Conservation (phyloP, 2,113 vertebrate species). For the Myotis davidii region DNA sequence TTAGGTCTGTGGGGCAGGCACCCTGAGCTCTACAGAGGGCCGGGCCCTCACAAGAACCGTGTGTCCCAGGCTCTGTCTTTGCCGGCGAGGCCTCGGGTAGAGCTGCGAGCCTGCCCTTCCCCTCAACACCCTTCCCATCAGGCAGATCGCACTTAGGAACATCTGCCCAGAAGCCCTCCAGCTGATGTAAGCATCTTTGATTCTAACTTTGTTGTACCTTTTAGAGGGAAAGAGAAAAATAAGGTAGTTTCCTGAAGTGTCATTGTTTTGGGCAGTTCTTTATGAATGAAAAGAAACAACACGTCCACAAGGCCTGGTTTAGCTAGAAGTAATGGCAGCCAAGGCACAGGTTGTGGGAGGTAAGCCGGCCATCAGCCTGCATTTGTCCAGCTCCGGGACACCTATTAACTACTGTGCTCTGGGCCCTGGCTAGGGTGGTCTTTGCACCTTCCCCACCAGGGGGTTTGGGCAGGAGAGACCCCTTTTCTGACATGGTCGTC, state of each 20-base stretch:
- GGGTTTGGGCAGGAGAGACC: not conserved
- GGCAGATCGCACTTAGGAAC: not conserved
- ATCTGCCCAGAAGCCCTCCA: not conserved
- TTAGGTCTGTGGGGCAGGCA: too few relatives aligned
- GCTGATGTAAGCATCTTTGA: not conserved
- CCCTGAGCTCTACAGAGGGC: not conserved
- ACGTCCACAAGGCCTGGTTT: slow-evolving; percentile 62
- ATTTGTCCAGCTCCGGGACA: slow-evolving; percentile 45
- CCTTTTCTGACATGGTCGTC: not conserved
- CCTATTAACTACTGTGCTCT: slow-evolving; percentile 36
- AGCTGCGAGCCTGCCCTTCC: fast-evolving
- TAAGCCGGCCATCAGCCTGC: slow-evolving; percentile 53
- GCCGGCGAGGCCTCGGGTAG: fast-evolving
- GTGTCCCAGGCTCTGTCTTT: not conserved
- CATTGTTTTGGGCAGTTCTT: slow-evolving; percentile 79
- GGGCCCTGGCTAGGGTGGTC: not conserved
- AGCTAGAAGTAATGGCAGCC: slow-evolving; percentile 45
- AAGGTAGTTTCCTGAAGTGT: slow-evolving; percentile 64
- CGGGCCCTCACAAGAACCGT: fast-evolving
- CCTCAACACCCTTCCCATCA: not conserved
- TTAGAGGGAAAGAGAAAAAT: slow-evolving; percentile 55
- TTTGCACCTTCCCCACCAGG: not conserved
- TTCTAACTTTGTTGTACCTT: slow-evolving; percentile 26
- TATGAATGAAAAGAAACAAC: slow-evolving; percentile 80
- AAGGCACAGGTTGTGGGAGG: slow-evolving; percentile 37